Percentiles rank a stretch among this genome's conserved stretches.
These are phyloP conservation scores for Phoenoteleia sp. DNA, from an alignment of 2,888 invertebrate genomes.

Conservation along the genomic window DNA sequence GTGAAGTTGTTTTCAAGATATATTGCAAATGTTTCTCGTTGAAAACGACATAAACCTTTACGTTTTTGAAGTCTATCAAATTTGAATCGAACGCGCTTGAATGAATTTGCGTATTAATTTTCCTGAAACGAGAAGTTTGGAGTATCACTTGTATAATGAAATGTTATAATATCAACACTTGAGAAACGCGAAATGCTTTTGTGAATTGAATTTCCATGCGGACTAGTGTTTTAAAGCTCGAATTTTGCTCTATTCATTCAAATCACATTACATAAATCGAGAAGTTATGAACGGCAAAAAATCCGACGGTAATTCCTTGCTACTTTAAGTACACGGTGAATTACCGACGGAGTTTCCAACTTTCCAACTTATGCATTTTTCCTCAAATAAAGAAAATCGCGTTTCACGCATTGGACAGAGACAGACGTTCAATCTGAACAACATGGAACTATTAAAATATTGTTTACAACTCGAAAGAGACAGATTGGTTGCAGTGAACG, in stretches of 20 bases:
- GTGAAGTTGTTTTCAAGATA: too few species aligned
- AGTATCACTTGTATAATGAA: constrained; percentile 1
- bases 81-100: not conserved
- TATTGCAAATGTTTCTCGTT: too few species aligned
- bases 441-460: not conserved
- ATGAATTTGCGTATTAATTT: constrained; percentile 13
- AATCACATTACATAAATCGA: constrained; percentile 34
- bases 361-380: constrained; percentile 22
- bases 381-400: constrained; percentile 4
- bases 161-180: not conserved
- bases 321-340: constrained; percentile 14
- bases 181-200: constrained; percentile 5
- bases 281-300: constrained; percentile 2
- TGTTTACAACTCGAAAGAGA: not conserved
- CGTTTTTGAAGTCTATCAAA: too few species aligned
- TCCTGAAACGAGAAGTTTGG: constrained; percentile 22
- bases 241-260: constrained; percentile 12
- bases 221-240: constrained; percentile 1
- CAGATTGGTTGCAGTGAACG: too few species aligned
- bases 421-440: not conserved
- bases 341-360: constrained; percentile 21
- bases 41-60: too few species aligned
- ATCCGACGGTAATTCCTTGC: not conserved
- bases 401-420: not conserved
- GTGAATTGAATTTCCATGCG: constrained; percentile 9